Conservation (phyloP, 2,797 vertebrate species). For the Chlorospingus flavigularis region DNA sequence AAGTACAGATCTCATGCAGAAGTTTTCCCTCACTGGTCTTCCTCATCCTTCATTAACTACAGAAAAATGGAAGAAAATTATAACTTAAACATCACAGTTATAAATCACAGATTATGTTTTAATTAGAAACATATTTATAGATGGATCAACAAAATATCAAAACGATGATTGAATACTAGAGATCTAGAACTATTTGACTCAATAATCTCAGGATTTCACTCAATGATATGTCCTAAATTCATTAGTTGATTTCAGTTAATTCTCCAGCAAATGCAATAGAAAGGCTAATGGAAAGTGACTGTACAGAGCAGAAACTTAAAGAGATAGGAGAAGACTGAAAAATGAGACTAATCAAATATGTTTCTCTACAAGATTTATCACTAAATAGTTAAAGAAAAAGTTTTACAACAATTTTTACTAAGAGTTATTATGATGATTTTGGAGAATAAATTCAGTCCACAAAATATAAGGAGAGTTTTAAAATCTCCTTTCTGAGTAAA, state of each 20-base stretch:
- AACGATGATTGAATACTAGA: neutral
- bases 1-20: neutral
- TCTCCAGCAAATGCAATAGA: neutral
- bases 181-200: fast-evolving
- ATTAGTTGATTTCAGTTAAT: neutral
- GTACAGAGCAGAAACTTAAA: neutral
- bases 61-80: neutral
- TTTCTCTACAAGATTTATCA: neutral
- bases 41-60: neutral
- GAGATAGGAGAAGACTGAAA: neutral
- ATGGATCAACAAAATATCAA: neutral
- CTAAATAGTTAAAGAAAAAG: neutral
- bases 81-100: neutral
- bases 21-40: neutral
- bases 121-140: neutral
- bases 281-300: neutral
- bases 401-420: neutral
- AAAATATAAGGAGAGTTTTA: neutral
- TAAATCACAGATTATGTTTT: neutral
- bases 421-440: neutral
- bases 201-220: neutral
- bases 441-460: neutral
- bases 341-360: neutral
- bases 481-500: neutral
- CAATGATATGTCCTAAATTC: neutral